Evolutionary conservation across 1,140 invertebrate species (phyloP), one percentile per base, ranked within the genome.

Genomic region (Leptinotarsa texana): DNA sequence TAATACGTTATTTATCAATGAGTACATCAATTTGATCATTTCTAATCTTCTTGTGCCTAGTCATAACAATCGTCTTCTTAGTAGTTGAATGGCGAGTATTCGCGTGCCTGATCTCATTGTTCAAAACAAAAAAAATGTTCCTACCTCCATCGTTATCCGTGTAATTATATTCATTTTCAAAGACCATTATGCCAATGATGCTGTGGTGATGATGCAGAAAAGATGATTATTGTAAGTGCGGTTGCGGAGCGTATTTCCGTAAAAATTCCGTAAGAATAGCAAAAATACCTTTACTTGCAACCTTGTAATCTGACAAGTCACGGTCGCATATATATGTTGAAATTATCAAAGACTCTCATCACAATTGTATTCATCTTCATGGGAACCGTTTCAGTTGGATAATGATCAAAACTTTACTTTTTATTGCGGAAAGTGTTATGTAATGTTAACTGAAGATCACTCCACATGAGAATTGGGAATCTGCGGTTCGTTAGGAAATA

Each of bases 221-320:
- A 66, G 63, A 22, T 66, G 63, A 33, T 22, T n/a, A 66, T 22
- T 66, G 22, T 66, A 21, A 63, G 63, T 24, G 13, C 27, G 15
- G 21, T 66, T 66, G 22, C 63, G 27, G 63, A 66, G 63, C 63
- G 22, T 22, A 24, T 66, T 21, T 66, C 21, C 21, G 27, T 66
- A 66, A 66, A 66, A 66, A 66, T 66, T 66, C n/a, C 13, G 22
- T 15, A 22, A 24, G 63, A 66, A 66, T 66, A 22, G 27, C 63
- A 17, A 33, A 66, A 66, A 66, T 66, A 17, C 63, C 63, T 66
- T 13, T 21, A 22, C 63, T 24, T 24, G 13, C 18, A 66, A 66
- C 63, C 63, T 66, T 66, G 63, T 13, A 66, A 24, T 66, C 21
- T 66, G 63, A 66, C 63, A 66, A 66, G 63, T 66, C 63, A 66